These are phyloP conservation scores for Latrodectus hesperus DNA, from an alignment of 2,888 invertebrate genomes.

Conservation along the genomic window DNA sequence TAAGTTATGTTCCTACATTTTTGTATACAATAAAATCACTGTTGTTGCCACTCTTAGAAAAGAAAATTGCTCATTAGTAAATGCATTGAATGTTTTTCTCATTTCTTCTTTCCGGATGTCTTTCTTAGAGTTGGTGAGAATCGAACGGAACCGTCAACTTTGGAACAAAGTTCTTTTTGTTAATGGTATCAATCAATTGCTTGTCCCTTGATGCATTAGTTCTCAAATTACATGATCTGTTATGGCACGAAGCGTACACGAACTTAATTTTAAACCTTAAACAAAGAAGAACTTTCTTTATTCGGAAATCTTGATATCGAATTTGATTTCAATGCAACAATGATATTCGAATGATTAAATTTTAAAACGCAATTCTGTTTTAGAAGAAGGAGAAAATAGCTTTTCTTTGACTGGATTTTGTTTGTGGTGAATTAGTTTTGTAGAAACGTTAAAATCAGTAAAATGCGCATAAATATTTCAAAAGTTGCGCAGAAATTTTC, in stretches of 20 bases:
- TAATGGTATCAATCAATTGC: neutral
- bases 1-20: neutral
- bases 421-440: too few species aligned
- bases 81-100: neutral
- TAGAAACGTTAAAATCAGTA: too few species aligned
- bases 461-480: too few species aligned
- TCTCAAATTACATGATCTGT: slow-evolving; percentile 3
- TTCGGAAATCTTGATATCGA: too few species aligned
- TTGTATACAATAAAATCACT: neutral
- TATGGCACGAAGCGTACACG: neutral
- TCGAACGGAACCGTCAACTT: neutral
- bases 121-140: neutral
- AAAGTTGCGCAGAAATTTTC: too few species aligned
- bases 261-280: neutral
- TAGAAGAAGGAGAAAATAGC: too few species aligned
- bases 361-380: too few species aligned
- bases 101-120: neutral
- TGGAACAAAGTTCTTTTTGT: slow-evolving; percentile 1
- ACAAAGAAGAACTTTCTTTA: neutral
- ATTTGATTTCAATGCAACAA: too few species aligned
- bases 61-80: neutral
- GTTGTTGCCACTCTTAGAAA: neutral
- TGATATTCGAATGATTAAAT: too few species aligned
- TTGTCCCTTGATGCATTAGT: neutral
- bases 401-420: too few species aligned